phyloP scores from a whole-genome alignment of 2,888 invertebrate species.

The Ommatoiulus sabulosus region DNA sequence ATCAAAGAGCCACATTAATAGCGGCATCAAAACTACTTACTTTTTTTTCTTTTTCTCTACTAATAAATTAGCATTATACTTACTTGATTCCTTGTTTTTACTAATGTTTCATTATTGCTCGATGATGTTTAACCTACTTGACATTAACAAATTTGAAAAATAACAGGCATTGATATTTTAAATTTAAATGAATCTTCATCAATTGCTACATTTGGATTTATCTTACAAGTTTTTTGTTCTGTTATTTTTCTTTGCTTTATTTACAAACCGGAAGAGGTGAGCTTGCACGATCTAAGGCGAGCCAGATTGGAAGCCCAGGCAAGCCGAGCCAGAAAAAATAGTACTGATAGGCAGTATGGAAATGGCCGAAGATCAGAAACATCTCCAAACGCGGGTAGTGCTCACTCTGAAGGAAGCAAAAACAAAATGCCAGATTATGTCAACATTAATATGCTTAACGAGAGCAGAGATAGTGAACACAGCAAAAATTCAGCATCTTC shows the following conservation, averaged over 20 bases:
- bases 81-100: not conserved
- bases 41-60: slow-evolving; percentile 17
- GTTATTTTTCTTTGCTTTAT: slow-evolving; percentile 51
- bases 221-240: slow-evolving; percentile 51
- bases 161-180: slow-evolving; percentile 32
- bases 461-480: slow-evolving; percentile 8
- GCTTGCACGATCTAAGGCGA: slow-evolving; percentile 51
- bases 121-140: not conserved
- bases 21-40: not conserved
- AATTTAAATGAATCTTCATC: slow-evolving; percentile 8
- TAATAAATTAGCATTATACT: not conserved
- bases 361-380: slow-evolving; percentile 38
- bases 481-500: not conserved
- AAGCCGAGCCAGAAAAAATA: slow-evolving; percentile 58
- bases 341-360: slow-evolving; percentile 58
- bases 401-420: slow-evolving; percentile 54
- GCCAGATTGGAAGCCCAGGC: slow-evolving; percentile 57
- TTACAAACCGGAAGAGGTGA: slow-evolving; percentile 56
- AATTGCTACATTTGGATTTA: not conserved
- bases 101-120: not conserved
- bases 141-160: slow-evolving; percentile 12
- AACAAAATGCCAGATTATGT: slow-evolving; percentile 61
- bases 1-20: not conserved
- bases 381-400: not conserved
- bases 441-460: slow-evolving; percentile 60